Conservation (phyloP, 2,888 invertebrate genomes). For the Drosophila setosimentum region DNA sequence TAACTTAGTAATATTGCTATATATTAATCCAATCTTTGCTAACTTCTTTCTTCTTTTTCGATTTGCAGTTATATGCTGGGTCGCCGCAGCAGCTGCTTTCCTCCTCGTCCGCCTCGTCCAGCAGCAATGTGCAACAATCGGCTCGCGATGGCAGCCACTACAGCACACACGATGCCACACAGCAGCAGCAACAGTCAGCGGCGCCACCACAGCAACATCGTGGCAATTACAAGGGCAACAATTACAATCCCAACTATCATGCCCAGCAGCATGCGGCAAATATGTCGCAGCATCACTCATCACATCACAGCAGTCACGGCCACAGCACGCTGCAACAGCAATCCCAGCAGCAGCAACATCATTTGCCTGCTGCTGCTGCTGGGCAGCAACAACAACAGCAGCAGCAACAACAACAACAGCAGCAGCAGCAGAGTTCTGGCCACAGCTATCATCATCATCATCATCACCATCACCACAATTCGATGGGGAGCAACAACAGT, state of each 20-base stretch:
- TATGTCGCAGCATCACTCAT: conserved; percentile 73
- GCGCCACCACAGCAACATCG: conserved; percentile 58
- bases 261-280: conserved; percentile 71
- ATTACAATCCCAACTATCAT: conserved; percentile 82
- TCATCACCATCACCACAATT: conserved; percentile 65
- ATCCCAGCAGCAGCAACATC: conserved; percentile 63
- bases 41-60: not conserved
- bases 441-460: conserved; percentile 66
- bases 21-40: conserved; percentile 1
- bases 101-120: conserved; percentile 58
- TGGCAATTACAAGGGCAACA: conserved; percentile 82
- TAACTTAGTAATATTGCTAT: not conserved
- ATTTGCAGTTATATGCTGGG: conserved; percentile 69
- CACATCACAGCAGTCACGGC: conserved; percentile 33
- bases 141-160: conserved; percentile 65
- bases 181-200: conserved; percentile 39
- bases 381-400: conserved; percentile 57
- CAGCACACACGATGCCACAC: conserved; percentile 69
- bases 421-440: conserved; percentile 63
- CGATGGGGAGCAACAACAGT: conserved; percentile 63
- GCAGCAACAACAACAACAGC: conserved; percentile 62
- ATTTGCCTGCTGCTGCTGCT: conserved; percentile 40
- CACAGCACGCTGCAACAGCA: conserved; percentile 60
- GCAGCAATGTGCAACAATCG: conserved; percentile 59
- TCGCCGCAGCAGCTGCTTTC: conserved; percentile 71